Base-by-base conservation (phyloP, 2,113 vertebrate species). In the Balaenoptera acutorostrata region DNA sequence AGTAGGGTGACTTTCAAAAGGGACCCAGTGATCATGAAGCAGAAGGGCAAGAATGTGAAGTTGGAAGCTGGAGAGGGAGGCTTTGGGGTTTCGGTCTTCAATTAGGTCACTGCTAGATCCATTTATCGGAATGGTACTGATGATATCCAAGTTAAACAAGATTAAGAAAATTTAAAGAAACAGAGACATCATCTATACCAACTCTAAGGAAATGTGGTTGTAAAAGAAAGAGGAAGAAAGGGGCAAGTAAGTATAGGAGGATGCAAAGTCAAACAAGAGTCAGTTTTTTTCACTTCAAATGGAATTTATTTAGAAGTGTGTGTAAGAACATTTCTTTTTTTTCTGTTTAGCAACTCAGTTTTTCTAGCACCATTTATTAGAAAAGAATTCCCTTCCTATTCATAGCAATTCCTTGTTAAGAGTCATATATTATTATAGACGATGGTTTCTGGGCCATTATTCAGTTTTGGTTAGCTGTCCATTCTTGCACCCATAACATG, bases 301-400 rank as follows among this genome's bases (percentile, higher is more conserved):
- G 27, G 25, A 63, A 93, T 88, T 52, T 49, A 78, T 46, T 64
- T 64, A 82, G 61, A 87, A 87, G 44, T 71, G 12, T 41, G 29
- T 69, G 9, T 14, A 39, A 80, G 52, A 93, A 80, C 14, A 21
- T 21, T 92, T 63, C n/a, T 46, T 80, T 39, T 69, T 69, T 69
- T 88, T n/a, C 57, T 80, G n/a, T 46, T 69, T 69, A 63, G 31
- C 90, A 41, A 33, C 7, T 41, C 82, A 18, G 5, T 83, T 86
- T 81, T 57, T n/a, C 69, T 72, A 74, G 71, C 77, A 80, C 29
- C 17, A n/a, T 17, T 90, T 63, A 31, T 49, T 87, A 66, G 46
- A 27, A 33, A 91, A 80, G 20, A 66, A 72, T 61, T 69, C 31
- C 6, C 13, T 90, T 93, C 66, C 69, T 23, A 66, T 74, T 92